Base-by-base conservation (phyloP, 1,140 invertebrate genomes). In the Leptopilina boulardi region DNA sequence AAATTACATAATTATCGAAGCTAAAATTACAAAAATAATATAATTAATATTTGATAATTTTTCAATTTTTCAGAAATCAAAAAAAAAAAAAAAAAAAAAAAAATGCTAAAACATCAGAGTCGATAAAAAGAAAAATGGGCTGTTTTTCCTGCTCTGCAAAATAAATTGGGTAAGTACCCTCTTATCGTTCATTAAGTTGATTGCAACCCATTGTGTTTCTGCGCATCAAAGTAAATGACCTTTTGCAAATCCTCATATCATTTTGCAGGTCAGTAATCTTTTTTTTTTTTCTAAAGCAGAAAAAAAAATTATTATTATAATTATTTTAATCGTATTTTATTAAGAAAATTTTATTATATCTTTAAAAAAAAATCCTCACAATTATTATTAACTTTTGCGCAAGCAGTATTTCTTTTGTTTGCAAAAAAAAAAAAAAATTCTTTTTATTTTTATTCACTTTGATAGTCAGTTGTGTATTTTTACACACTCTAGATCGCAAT, bases 151-250 rank as follows among this genome's bases (percentile, higher is more conserved):
- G 15, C 23, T 66, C 56, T 30, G 56, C 23, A 51, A 51, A 51
- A 51, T 66, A 66, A 66, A 66, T 66, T 66, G 21, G 56, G 23
- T 66, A 66, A 66, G 56, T 66, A 66, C 11, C 56, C 56, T 66
- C 21, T 66, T 66, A 66, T 66, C 56, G 56, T 66, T 66, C 59
- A 66, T 66, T 66, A 66, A 26, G 59, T 34, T 66, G 59, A 66
- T 66, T 66, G 23, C 59, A n/a, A 66, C 59, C 59, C 59, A 66
- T 66, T 30, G 59, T 66, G 59, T 66, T 66, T 66, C 59, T 30
- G 59, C 59, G 26, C 59, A 30, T 66, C 59, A 66, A 66, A 66
- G 59, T 66, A 66, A 66, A 66, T 30, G 59, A 66, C 23, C 59
- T 66, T n/a, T 21, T 59, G 56, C 11, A 59, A 54, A 59, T 59